These are phyloP conservation scores for Pristionchus fissidentatus DNA, from an alignment of 2,888 invertebrate genomes.

Conservation along the genomic window DNA sequence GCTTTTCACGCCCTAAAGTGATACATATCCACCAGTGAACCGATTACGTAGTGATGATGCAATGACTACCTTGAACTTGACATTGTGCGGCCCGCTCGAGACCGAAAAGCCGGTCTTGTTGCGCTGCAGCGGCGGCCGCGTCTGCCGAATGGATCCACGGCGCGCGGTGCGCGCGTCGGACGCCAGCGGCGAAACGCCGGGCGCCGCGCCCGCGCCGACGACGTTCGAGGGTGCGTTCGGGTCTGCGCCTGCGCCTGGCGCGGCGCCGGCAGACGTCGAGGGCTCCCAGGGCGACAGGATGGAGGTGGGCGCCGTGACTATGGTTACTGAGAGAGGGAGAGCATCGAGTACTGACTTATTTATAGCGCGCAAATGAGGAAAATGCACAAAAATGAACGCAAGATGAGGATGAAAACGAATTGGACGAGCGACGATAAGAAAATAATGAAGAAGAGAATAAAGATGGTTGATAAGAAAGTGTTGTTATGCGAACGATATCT, in stretches of 20 bases:
- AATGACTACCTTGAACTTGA: conserved; percentile 40
- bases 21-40: no score
- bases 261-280: neutral
- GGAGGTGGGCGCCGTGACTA: neutral
- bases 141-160: neutral
- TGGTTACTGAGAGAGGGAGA: neutral
- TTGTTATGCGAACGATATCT: no score
- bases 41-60: no score
- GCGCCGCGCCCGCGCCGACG: neutral
- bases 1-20: conserved; percentile 11
- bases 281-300: conserved; percentile 41
- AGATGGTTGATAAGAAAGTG: neutral
- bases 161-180: conserved; percentile 3
- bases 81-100: neutral
- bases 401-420: neutral
- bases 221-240: neutral
- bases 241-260: neutral
- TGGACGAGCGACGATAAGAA: neutral
- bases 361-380: neutral
- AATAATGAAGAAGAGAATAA: neutral
- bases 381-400: neutral
- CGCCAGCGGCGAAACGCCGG: conserved; percentile 1
- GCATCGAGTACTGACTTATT: neutral
- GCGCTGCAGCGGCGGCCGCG: conserved; percentile 30
- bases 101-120: conserved; percentile 47